Evolutionary conservation across 2,113 vertebrate genomes (phyloP).

Genomic region (Alligator sinensis): DNA sequence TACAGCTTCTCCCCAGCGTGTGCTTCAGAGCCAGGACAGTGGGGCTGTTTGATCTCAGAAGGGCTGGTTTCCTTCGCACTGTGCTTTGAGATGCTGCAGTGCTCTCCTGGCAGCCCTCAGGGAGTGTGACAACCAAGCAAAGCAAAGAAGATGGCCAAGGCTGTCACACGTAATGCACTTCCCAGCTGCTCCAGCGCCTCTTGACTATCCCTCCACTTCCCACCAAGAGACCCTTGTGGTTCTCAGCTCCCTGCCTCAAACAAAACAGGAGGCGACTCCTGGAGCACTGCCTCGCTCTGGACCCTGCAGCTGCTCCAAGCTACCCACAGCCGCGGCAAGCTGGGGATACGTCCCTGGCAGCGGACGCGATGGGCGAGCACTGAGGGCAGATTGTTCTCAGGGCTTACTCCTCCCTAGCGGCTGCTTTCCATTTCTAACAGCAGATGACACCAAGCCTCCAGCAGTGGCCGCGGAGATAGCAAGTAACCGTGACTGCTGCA

Average conservation of each 20-base stretch:
- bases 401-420: not conserved
- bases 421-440: not conserved
- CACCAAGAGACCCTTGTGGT: no score
- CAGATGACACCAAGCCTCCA: not conserved
- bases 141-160: no score
- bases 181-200: no score
- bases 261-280: not conserved
- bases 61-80: no score
- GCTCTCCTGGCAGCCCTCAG: no score
- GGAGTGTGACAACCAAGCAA: no score
- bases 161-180: no score
- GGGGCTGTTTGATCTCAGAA: no score
- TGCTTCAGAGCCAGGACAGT: no score
- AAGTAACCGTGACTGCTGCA: not conserved
- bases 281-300: not conserved
- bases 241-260: not conserved
- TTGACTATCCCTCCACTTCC: no score
- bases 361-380: not conserved
- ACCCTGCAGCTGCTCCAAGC: not conserved
- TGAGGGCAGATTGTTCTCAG: not conserved
- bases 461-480: not conserved
- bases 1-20: no score
- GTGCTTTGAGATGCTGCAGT: no score
- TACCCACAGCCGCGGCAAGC: not conserved
- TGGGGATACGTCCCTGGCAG: not conserved